These are phyloP conservation scores for Brachyptera putata DNA, from an alignment of 2,888 invertebrate genomes.

Conservation along the genomic window DNA sequence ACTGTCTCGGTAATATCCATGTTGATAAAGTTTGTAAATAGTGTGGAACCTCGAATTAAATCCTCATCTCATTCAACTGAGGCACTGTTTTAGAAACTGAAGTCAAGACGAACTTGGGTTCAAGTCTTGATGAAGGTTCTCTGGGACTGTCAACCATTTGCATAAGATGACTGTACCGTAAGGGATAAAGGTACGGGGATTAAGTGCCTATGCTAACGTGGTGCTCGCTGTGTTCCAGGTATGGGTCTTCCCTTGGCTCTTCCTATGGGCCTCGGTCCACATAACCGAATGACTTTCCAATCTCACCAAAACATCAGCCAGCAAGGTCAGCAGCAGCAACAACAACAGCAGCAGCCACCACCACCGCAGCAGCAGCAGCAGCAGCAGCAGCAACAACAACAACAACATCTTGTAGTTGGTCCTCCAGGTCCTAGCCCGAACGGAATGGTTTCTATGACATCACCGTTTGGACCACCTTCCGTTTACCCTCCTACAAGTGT, in stretches of 20 bases:
- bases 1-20: no score
- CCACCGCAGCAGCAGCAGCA: conserved; percentile 43
- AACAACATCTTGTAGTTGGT: conserved; percentile 55
- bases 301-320: conserved; percentile 40
- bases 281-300: conserved; percentile 29
- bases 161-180: no score
- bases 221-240: conserved; percentile 22
- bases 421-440: conserved; percentile 77
- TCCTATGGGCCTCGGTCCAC: background rate
- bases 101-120: no score
- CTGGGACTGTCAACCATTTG: no score
- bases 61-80: no score
- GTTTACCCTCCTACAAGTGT: conserved; percentile 11
- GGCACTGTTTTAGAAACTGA: no score
- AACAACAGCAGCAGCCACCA: conserved; percentile 35
- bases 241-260: conserved; percentile 26
- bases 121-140: no score
- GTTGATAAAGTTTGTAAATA: no score
- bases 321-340: conserved; percentile 35
- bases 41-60: no score
- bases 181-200: no score
- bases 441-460: conserved; percentile 45
- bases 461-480: conserved; percentile 57
- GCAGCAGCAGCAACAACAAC: conserved; percentile 44
- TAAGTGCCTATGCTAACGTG: no score